Base-by-base conservation (phyloP, 2,888 invertebrate genomes). In the Plagodis pulveraria region DNA sequence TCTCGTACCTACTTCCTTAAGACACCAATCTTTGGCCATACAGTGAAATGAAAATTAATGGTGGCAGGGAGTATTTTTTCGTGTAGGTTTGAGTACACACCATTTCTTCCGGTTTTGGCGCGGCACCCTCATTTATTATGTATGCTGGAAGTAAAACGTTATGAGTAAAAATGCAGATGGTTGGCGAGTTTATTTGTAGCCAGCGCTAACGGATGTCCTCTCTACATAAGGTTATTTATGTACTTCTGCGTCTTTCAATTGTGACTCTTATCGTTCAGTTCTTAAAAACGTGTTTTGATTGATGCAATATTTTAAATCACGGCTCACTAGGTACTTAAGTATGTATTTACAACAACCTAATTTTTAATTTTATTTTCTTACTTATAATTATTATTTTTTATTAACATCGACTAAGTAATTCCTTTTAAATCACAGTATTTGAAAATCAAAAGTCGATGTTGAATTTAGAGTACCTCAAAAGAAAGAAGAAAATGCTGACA, bases 21-120 rank as follows among this genome's bases (percentile, higher is more conserved):
- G 89, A 85, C 87, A 84, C 81, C 87, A 84, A 84, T 87, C 85
- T 81, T 74, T 77, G 83, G 84, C 81, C 87, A 87, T 87, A 84
- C 78, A 81, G 76, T 75, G 83, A 87, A 91, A 92, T 92, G 91
- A 91, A 90, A 91, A 92, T 91, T 90, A 92, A 92, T 92, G 89
- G 81, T 80, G 69, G 83, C 72, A 80, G 80, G 77, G 83, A 92
- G 91, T 92, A 92, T 92, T 90, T 92, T 92, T 91, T 90, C 91
- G 85, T 91, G 91, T 91, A 77, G 87, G 86, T 90, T 86, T 86
- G 88, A 91, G 91, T 89, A 90, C 83, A 89, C 84, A 88, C 89
- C 88, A 91, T 92, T 91, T 84, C 80, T 91, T 88, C 84, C 83
- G 84, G 80, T 90, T 91, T 88, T 89, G 86, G 90, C 83, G 78